Conservation (phyloP, 2,888 invertebrate genomes). For the Agrotis segetum region DNA sequence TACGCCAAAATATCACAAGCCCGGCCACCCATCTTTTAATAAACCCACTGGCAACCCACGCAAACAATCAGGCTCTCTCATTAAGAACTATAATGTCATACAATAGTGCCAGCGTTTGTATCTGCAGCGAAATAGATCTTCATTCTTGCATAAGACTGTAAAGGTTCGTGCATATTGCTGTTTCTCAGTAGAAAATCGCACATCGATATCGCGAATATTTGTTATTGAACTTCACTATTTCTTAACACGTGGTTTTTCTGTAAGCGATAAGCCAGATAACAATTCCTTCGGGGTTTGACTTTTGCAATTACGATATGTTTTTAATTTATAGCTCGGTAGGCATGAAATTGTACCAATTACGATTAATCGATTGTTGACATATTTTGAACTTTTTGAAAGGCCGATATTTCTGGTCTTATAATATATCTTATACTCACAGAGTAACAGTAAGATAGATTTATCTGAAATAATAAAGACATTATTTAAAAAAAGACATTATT, state of each 20-base stretch:
- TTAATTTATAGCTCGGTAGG: no score
- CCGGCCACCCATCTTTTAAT: conserved; percentile 48
- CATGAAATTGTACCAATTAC: no score
- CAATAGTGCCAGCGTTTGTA: conserved; percentile 48
- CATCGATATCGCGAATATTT: background rate
- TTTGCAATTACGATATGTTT: no score
- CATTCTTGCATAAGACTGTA: conserved; percentile 65
- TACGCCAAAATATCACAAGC: conserved; percentile 34
- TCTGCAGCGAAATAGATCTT: conserved; percentile 64
- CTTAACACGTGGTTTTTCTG: background rate
- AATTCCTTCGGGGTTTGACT: no score
- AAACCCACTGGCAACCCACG: conserved; percentile 54
- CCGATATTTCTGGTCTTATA: background rate
- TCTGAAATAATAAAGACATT: no score
- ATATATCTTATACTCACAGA: no score
- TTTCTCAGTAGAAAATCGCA: background rate
- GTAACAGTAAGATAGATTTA: no score
- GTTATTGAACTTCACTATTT: background rate
- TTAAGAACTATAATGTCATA: conserved; percentile 55
- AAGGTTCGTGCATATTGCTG: conserved; percentile 23
- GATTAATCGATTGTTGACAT: no score
- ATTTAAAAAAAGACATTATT: no score
- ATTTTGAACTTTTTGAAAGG: no score
- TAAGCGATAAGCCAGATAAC: no score
- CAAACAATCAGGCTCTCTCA: conserved; percentile 53